A percentile compares a stretch with the other conserved stretches of the same genome.
These are phyloP conservation scores for Drosophila micromelanica DNA, from an alignment of 1,140 invertebrate genomes.

Conservation along the genomic window DNA sequence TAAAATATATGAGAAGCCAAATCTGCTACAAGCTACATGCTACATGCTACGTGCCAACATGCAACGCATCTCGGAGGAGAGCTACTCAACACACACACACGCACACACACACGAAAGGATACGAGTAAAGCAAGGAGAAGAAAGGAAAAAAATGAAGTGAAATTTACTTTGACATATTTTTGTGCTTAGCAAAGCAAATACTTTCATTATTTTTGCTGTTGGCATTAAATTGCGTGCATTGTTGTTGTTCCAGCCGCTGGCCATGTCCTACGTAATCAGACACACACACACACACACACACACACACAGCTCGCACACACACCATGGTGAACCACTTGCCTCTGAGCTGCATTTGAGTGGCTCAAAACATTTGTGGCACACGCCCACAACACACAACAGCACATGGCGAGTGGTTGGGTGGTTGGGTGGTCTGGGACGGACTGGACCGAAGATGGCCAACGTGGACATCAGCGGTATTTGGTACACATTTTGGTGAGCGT, in stretches of 20 bases:
- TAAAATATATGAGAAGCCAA: no score
- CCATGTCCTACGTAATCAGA: slow-evolving; percentile 23
- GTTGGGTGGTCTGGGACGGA: no score
- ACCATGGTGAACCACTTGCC: slow-evolving; percentile 31
- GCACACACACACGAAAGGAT: slow-evolving; percentile 33
- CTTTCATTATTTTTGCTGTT: slow-evolving; percentile 82
- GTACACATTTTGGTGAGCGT: slow-evolving; percentile 20
- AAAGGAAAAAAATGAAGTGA: slow-evolving; percentile 67
- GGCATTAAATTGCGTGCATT: slow-evolving; percentile 75
- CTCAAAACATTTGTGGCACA: slow-evolving; percentile 49
- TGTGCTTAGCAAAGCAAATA: slow-evolving; percentile 83
- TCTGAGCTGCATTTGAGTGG: slow-evolving; percentile 52
- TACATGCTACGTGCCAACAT: slow-evolving; percentile 18
- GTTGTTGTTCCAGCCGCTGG: slow-evolving; percentile 48
- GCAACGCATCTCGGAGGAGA: slow-evolving; percentile 58
- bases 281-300: slow-evolving; percentile 21
- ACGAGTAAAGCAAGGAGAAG: slow-evolving; percentile 29
- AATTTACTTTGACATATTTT: slow-evolving; percentile 83
- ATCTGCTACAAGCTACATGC: slow-evolving; percentile 41
- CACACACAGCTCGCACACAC: not conserved
- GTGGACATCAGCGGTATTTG: slow-evolving; percentile 39
- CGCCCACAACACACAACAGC: slow-evolving; percentile 17
- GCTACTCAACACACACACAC: slow-evolving; percentile 47
- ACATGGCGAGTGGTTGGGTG: not conserved
- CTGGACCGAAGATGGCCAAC: slow-evolving; percentile 22